Conservation (phyloP, 1,140 invertebrate genomes). For the Neodiprion virginianus region DNA sequence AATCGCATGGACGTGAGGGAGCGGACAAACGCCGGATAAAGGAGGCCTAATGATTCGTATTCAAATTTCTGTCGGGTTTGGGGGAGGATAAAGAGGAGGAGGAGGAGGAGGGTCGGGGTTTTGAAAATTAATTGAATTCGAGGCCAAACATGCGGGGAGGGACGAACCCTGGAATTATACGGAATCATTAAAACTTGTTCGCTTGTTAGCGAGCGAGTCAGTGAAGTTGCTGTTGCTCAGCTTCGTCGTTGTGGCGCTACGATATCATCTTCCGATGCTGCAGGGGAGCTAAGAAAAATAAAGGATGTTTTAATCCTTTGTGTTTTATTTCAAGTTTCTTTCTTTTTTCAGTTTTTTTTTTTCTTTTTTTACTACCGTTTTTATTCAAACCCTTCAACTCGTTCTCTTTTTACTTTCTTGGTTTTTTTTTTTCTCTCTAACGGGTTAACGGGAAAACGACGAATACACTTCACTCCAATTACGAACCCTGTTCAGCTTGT, state of each 20-base stretch:
- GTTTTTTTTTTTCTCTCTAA: no score
- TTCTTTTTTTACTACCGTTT: background rate
- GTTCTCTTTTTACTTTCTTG: no score
- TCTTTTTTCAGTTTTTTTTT: background rate
- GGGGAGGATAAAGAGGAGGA: no score
- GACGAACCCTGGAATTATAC: background rate
- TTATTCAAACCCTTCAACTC: no score
- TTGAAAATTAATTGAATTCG: background rate
- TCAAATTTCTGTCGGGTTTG: background rate
- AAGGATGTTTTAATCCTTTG: background rate
- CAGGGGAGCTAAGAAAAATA: background rate
- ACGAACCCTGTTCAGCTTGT: no score
- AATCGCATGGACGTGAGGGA: no score
- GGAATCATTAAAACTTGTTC: slow-evolving; percentile 3
- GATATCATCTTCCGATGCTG: background rate
- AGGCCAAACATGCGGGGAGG: background rate
- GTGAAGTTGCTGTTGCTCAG: background rate
- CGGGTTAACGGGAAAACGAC: no score
- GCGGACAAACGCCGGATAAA: background rate
- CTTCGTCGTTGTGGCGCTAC: background rate
- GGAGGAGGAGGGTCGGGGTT: background rate
- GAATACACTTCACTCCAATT: no score
- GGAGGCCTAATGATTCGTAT: background rate
- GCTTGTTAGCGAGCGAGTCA: background rate
- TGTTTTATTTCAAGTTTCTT: no score